phyloP scores from a whole-genome alignment of 2,797 vertebrate species.

The Mus spretus region DNA sequence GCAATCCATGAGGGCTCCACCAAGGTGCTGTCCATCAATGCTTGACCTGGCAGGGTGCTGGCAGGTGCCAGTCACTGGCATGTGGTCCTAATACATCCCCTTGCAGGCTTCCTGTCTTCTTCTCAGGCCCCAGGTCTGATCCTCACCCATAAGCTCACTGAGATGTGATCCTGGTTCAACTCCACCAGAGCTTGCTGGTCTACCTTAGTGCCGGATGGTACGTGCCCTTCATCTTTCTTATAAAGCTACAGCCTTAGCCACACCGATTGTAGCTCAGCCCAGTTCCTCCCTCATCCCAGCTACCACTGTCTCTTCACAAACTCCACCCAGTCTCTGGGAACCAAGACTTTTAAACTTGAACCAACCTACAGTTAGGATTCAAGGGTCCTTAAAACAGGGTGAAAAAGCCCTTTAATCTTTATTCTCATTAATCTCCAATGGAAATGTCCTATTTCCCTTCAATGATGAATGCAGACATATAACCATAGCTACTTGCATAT shows the following conservation, averaged over 20 bases:
- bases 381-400: background rate
- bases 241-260: background rate
- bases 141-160: background rate
- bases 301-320: background rate
- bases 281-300: background rate
- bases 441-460: slow-evolving; percentile 55
- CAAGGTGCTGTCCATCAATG: background rate
- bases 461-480: background rate
- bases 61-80: background rate
- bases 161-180: background rate
- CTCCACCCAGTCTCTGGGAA: background rate
- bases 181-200: background rate
- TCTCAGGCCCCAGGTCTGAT: background rate
- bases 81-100: background rate
- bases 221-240: background rate
- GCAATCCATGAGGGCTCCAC: background rate
- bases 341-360: background rate
- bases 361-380: background rate
- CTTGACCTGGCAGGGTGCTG: background rate
- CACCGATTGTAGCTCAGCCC: background rate
- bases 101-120: background rate
- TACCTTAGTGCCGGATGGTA: background rate
- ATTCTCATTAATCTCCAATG: background rate
- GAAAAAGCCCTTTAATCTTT: background rate
- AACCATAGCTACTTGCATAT: slow-evolving; percentile 7